Base-by-base conservation (phyloP, 37 sponge, comb jelly and placozoan species). In the Spongilla lacustris region DNA sequence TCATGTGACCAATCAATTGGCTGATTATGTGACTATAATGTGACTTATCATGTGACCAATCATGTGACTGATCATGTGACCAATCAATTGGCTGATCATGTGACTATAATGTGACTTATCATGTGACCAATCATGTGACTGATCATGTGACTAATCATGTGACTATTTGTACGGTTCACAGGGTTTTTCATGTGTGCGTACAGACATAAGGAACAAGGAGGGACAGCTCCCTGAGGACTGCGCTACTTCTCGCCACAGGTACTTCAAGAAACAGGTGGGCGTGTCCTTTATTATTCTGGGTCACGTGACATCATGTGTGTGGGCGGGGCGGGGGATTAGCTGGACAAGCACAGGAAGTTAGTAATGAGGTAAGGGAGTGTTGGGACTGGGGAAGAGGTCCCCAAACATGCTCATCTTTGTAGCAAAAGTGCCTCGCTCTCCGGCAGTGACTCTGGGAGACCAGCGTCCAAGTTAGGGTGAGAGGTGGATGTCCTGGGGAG, bases 141-240 rank as follows among this genome's bases (percentile, higher is more conserved):
- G n/a, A n/a, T n/a, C n/a, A n/a, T n/a, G n/a, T n/a, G n/a, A 35
- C 33, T 4, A 8, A 35, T 74, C 22, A 21, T 29, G 34, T 34
- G 29, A 30, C 32, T 8, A 34, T n/a, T 11, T 6, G 9, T 9
- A 69, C 10, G 27, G 10, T 21, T 4, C 73, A 21, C 75, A 87
- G 87, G 66, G 68, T 19, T 87, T 27, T 37, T 31, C 38, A 30
- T 81, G 83, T 75, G 88, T 88, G 50, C 22, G 4, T 36, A 50
- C 77, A 12, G 17, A 26, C 2, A 32, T 76, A 0, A 36, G 77
- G 22, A 88, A 88, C 71, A 76, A 48, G 6, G 69, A 77, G 1
- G 48, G 48, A 2, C 36, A 82, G 25, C 71, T 82, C 4, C 88
- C 88, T 25, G 88, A 88, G 58, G 71, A 1, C 1, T 58, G 58